phyloP scores from a whole-genome alignment of 2,797 vertebrate species.

The Columba guinea region DNA sequence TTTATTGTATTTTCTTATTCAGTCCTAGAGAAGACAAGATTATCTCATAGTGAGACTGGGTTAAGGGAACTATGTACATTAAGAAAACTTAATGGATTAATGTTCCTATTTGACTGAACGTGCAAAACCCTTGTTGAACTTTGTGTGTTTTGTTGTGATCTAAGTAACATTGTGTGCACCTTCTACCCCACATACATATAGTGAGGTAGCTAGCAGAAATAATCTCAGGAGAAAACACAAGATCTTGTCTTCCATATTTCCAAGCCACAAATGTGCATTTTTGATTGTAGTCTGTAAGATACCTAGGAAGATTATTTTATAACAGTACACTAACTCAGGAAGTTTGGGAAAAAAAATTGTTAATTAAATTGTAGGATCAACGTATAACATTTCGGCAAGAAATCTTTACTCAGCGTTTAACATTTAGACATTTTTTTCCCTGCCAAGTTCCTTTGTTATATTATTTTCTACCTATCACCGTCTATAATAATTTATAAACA shows the following conservation, averaged over 20 bases:
- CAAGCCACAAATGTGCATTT: neutral
- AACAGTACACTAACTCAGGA: neutral
- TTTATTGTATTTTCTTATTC: neutral
- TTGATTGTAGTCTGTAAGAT: neutral
- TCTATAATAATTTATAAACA: neutral
- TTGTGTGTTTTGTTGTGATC: neutral
- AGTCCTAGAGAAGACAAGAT: neutral
- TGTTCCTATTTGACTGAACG: neutral
- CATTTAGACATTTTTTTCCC: neutral
- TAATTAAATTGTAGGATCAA: neutral
- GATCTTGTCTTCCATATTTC: neutral
- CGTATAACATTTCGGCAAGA: neutral
- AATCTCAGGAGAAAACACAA: neutral
- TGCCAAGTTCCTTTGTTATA: neutral
- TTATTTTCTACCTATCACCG: neutral
- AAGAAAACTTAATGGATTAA: neutral
- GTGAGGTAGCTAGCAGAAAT: neutral
- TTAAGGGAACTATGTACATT: neutral
- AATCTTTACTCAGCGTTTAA: neutral
- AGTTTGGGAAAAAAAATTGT: neutral
- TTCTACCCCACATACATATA: neutral
- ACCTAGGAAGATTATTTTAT: neutral
- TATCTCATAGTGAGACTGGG: neutral
- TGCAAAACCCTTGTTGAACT: neutral
- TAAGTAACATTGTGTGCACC: neutral